Evolutionary conservation across 2,797 vertebrate genomes (phyloP).

Genomic region (Arrhamphus sclerolepis): DNA sequence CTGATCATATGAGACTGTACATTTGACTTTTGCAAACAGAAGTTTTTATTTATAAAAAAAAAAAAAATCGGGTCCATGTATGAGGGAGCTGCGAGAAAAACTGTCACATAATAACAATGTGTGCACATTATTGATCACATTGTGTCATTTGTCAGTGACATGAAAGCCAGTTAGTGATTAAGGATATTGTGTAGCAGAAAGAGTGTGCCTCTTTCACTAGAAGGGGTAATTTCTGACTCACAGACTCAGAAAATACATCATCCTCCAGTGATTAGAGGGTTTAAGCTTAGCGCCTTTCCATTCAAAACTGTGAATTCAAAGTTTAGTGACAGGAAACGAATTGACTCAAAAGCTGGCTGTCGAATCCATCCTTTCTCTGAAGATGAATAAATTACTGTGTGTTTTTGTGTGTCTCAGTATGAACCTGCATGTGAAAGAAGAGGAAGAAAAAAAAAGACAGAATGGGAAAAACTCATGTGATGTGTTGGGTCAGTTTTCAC

Average conservation of each 20-base stretch:
- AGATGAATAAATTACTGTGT: slow-evolving; percentile 46
- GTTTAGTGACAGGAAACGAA: slow-evolving; percentile 39
- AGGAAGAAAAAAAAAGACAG: slow-evolving; percentile 17
- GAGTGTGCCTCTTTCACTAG: slow-evolving; percentile 5
- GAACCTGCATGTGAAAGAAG: slow-evolving; percentile 29
- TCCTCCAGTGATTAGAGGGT: slow-evolving; percentile 36
- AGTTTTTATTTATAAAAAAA: too few species aligned
- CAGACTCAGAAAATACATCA: slow-evolving; percentile 22
- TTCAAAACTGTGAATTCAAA: slow-evolving; percentile 43
- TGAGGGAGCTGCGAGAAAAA: slow-evolving; percentile 1
- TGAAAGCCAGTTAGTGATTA: slow-evolving; percentile 17
- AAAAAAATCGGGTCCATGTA: slow-evolving; percentile 17
- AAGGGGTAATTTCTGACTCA: slow-evolving; percentile 37
- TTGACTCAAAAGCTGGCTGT: slow-evolving; percentile 61
- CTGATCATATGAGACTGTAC: slow-evolving; percentile 1
- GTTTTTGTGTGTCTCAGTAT: slow-evolving; percentile 16
- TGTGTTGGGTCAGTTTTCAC: slow-evolving; percentile 35
- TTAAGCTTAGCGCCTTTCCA: slow-evolving; percentile 50
- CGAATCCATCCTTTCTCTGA: slow-evolving; percentile 40
- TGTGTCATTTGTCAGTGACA: slow-evolving; percentile 9
- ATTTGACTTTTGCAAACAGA: not conserved
- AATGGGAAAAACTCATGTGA: slow-evolving; percentile 24
- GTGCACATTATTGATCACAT: slow-evolving; percentile 9
- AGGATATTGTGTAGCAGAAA: slow-evolving; percentile 2
- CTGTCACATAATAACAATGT: slow-evolving; percentile 15